Evolutionary conservation across 2,888 invertebrate species (phyloP).

Genomic region (Lamellibrachia columna): DNA sequence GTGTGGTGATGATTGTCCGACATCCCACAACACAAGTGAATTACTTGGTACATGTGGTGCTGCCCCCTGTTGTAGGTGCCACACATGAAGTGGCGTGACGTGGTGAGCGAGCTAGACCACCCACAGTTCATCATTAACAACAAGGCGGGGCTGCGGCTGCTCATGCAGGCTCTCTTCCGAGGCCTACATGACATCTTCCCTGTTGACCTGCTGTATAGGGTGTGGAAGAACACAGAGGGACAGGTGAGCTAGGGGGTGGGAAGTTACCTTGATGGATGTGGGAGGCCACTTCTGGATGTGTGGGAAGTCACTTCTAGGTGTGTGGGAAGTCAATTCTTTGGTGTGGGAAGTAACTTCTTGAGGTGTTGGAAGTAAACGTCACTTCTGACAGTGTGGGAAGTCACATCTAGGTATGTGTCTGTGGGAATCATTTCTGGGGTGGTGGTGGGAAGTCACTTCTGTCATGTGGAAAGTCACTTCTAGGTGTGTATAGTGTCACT

Average conservation of each 20-base stretch:
- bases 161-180: constrained; percentile 83
- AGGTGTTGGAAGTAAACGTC: too few relatives aligned
- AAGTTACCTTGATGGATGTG: too few relatives aligned
- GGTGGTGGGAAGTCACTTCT: too few relatives aligned
- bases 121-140: constrained; percentile 77
- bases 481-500: neutral
- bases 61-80: constrained; percentile 51
- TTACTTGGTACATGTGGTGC: neutral
- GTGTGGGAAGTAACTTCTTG: too few relatives aligned
- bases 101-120: constrained; percentile 90
- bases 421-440: too few relatives aligned
- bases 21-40: neutral
- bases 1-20: neutral
- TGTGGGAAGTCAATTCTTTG: too few relatives aligned
- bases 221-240: constrained; percentile 93
- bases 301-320: too few relatives aligned
- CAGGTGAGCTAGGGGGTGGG: constrained; percentile 67
- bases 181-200: constrained; percentile 74
- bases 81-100: constrained; percentile 87
- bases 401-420: too few relatives aligned
- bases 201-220: constrained; percentile 80
- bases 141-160: constrained; percentile 82
- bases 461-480: too few relatives aligned
- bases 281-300: too few relatives aligned
- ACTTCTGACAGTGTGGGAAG: too few relatives aligned